A percentile compares a stretch with the other conserved stretches of the same genome.
These are phyloP conservation scores for Colletes collaris DNA, from an alignment of 2,888 invertebrate species.

Conservation along the genomic window DNA sequence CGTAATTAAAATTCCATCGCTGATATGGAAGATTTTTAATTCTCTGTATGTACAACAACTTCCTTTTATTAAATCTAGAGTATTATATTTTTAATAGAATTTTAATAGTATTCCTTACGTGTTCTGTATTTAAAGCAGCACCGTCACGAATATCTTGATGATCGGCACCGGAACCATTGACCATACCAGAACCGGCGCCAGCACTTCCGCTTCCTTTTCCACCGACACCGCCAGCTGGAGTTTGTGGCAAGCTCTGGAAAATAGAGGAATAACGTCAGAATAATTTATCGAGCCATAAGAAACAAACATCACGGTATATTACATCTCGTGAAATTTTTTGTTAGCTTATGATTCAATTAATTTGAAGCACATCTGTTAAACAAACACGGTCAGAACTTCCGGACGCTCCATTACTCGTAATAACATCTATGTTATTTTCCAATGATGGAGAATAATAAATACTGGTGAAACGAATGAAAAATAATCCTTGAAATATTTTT, in stretches of 20 bases:
- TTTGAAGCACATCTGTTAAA: background rate
- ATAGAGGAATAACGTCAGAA: constrained; percentile 44
- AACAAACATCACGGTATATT: background rate
- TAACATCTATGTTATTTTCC: no score
- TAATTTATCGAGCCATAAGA: background rate
- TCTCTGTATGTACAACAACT: no score
- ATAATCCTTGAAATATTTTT: no score
- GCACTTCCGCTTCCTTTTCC: constrained; percentile 76
- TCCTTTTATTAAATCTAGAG: no score
- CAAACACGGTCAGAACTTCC: no score
- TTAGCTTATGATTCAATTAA: background rate
- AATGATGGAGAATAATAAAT: no score
- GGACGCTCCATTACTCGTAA: no score
- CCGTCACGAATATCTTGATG: constrained; percentile 80
- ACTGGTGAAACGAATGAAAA: no score
- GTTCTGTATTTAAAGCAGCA: constrained; percentile 80
- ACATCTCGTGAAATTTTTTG: no score
- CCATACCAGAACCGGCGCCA: constrained; percentile 74
- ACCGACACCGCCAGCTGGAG: constrained; percentile 83
- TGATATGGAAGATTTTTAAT: no score
- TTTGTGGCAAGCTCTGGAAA: constrained; percentile 86
- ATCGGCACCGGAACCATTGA: constrained; percentile 79
- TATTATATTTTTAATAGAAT: background rate
- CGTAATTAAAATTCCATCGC: no score
- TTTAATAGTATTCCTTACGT: constrained; percentile 73